These are phyloP conservation scores for Montipora capitata DNA, from an alignment of 92 coral and sea anemone genomes.

Conservation along the genomic window DNA sequence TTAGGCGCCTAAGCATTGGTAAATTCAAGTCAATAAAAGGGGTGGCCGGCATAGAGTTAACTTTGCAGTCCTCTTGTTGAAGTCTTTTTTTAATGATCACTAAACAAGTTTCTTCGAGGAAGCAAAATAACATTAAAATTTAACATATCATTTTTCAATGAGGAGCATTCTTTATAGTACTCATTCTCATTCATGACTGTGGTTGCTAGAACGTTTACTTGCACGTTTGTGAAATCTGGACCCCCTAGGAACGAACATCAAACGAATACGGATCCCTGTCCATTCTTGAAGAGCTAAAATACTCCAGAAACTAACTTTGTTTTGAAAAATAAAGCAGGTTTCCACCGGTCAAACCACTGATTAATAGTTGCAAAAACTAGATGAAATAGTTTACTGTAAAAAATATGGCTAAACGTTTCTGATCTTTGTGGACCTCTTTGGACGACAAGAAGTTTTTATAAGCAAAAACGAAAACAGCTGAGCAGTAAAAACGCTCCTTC, in stretches of 20 bases:
- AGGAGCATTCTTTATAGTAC: background rate
- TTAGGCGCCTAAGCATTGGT: slow-evolving; percentile 21
- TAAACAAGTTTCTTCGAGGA: slow-evolving; percentile 2
- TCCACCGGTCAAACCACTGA: slow-evolving; percentile 24
- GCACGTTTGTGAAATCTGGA: too few relatives aligned
- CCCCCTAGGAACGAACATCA: too few relatives aligned
- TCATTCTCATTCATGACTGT: background rate
- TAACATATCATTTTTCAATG: background rate
- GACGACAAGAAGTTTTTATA: background rate
- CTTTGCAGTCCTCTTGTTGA: background rate
- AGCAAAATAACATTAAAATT: slow-evolving; percentile 14
- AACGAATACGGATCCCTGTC: background rate
- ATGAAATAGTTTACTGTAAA: background rate
- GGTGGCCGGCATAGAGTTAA: slow-evolving; percentile 19
- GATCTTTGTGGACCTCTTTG: background rate
- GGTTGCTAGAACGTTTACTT: background rate
- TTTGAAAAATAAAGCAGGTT: slow-evolving; percentile 1
- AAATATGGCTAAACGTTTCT: background rate
- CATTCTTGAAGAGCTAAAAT: background rate
- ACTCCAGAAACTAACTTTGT: slow-evolving; percentile 10
- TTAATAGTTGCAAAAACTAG: background rate
- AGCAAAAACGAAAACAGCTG: background rate
- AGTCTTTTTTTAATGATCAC: background rate
- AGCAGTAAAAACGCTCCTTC: background rate
- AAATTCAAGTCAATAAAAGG: slow-evolving; percentile 9